Evolutionary conservation across 2,797 vertebrate genomes (phyloP).

Genomic region (Hydrolagus colliei): DNA sequence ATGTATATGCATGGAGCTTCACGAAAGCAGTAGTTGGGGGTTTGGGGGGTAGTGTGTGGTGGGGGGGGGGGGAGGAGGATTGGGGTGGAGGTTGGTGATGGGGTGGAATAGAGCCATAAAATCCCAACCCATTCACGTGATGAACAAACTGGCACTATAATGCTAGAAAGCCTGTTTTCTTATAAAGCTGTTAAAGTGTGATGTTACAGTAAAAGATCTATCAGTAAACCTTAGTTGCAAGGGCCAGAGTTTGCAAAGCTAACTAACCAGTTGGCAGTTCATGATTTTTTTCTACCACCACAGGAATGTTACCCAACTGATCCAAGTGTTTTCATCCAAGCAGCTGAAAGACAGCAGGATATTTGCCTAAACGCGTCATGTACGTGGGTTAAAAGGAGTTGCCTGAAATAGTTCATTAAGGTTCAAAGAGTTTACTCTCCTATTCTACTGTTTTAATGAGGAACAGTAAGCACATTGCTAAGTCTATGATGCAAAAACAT

Average conservation of each 20-base stretch:
- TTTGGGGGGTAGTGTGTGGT: too few relatives aligned
- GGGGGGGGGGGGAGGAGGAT: too few relatives aligned
- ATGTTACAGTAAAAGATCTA: neutral
- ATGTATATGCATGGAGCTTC: too few relatives aligned
- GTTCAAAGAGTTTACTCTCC: too few relatives aligned
- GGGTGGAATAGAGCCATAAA: too few relatives aligned
- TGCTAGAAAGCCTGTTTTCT: neutral
- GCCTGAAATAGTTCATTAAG: neutral
- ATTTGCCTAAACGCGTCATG: slow-evolving; percentile 2
- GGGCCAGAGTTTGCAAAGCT: neutral
- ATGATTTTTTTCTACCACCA: neutral
- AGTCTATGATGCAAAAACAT: neutral
- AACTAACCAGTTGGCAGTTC: too few relatives aligned
- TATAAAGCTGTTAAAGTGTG: neutral
- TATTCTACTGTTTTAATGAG: neutral
- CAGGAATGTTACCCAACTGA: neutral
- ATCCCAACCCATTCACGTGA: too few relatives aligned
- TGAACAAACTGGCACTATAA: neutral
- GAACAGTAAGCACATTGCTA: neutral
- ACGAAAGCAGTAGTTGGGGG: too few relatives aligned
- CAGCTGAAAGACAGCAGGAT: neutral
- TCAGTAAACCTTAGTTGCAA: neutral
- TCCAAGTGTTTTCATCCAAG: neutral
- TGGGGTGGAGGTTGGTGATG: too few relatives aligned
- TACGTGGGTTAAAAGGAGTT: neutral